Conservation (phyloP, 1,140 invertebrate species). For the Chymomyza costata region DNA sequence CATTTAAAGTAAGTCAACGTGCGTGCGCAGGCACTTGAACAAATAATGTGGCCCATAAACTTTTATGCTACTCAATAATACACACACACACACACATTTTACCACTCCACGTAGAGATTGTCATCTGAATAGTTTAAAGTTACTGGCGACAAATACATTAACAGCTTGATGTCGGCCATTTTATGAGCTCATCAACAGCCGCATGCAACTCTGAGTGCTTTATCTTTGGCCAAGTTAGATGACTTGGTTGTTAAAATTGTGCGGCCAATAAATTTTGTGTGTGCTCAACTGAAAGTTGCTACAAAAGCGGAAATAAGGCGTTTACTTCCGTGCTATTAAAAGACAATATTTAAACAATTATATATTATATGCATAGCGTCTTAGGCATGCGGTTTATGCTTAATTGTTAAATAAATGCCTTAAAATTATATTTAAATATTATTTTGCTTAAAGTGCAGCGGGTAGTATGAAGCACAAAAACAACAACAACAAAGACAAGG, state of each 20-base stretch:
- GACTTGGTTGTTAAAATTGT: no score
- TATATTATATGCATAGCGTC: conserved; percentile 39
- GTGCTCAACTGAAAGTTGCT: no score
- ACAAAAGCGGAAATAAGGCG: conserved; percentile 5
- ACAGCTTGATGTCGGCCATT: neutral
- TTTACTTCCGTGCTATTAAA: conserved; percentile 20
- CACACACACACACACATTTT: conserved; percentile 5
- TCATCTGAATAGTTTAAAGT: no score
- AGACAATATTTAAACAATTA: conserved; percentile 47
- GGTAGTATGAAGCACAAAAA: neutral
- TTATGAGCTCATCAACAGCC: no score
- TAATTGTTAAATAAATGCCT: conserved; percentile 36
- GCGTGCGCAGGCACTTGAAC: conserved; percentile 42
- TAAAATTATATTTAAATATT: conserved; percentile 61
- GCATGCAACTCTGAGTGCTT: no score
- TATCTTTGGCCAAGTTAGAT: no score
- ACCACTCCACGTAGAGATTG: neutral
- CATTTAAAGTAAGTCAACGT: no score
- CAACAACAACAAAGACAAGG: conserved; percentile 10
- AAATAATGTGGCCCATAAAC: conserved; percentile 52
- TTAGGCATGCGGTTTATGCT: conserved; percentile 33
- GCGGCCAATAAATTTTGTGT: no score
- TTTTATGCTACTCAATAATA: conserved; percentile 52
- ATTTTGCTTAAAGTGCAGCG: conserved; percentile 35
- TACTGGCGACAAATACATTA: neutral